A percentile compares a stretch with the other conserved stretches of the same genome.
Conservation (phyloP, 2,113 vertebrate species). For the Coracopsis vasa region DNA sequence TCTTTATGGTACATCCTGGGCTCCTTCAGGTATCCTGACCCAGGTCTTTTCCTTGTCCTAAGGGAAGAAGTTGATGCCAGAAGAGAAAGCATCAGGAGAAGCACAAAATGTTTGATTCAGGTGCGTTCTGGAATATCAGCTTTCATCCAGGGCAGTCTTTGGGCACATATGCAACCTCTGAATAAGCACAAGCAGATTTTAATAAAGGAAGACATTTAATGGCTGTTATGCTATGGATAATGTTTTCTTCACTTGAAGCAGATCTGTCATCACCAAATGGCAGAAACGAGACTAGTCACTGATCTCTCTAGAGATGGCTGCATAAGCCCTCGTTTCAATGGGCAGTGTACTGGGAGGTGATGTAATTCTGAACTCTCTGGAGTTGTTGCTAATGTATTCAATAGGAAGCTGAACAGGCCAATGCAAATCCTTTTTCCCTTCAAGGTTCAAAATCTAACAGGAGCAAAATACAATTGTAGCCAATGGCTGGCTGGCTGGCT, state of each 20-base stretch:
- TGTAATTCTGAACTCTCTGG: neutral
- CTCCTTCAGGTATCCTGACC: neutral
- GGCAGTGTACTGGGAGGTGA: neutral
- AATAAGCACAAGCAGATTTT: neutral
- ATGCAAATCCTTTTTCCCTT: neutral
- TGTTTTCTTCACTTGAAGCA: neutral
- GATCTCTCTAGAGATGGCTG: neutral
- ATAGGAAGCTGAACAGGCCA: neutral
- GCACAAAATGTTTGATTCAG: neutral
- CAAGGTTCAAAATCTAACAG: neutral
- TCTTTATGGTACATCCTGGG: neutral
- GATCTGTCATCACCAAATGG: neutral
- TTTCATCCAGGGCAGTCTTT: neutral
- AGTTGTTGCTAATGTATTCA: neutral
- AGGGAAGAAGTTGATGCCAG: neutral
- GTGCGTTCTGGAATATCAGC: neutral
- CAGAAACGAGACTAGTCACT: neutral
- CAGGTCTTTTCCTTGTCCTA: neutral
- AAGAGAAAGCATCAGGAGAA: neutral
- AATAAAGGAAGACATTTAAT: neutral
- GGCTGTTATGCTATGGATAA: neutral
- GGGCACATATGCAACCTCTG: neutral
- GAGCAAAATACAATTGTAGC: neutral
- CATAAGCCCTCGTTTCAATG: neutral
- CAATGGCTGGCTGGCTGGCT: neutral